phyloP scores from a whole-genome alignment of 2,113 vertebrate genomes.

The Microcebus griseorufus region DNA sequence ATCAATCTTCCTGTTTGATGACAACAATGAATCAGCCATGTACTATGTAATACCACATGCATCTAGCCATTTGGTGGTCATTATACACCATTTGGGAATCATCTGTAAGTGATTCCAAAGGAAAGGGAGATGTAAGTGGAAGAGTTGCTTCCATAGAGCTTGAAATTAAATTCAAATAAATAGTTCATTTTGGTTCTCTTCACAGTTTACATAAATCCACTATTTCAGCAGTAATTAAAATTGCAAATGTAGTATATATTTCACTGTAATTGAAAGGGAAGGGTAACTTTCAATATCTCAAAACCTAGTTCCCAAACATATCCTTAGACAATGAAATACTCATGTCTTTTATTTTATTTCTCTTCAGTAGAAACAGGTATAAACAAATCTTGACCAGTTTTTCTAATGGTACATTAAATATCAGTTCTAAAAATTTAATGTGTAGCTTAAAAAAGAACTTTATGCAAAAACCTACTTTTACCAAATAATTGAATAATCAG shows the following conservation, averaged over 20 bases:
- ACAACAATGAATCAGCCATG: rapidly evolving
- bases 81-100: neutral
- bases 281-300: neutral
- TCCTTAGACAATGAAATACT: neutral
- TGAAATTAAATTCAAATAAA: slow-evolving; percentile 9
- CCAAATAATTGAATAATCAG: neutral
- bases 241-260: neutral
- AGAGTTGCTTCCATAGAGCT: neutral
- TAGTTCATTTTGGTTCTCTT: neutral
- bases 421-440: neutral
- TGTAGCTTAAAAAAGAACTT: neutral
- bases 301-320: neutral
- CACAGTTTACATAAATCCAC: neutral
- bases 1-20: neutral
- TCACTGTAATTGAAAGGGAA: neutral
- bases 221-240: neutral
- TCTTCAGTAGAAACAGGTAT: neutral
- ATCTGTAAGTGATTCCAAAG: neutral
- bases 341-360: neutral
- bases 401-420: neutral
- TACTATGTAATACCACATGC: neutral
- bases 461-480: neutral
- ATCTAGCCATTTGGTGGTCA: neutral
- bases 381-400: neutral
- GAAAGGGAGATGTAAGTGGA: neutral